Conservation (phyloP, 2,113 vertebrate species). For the Rhabdornis inornatus region DNA sequence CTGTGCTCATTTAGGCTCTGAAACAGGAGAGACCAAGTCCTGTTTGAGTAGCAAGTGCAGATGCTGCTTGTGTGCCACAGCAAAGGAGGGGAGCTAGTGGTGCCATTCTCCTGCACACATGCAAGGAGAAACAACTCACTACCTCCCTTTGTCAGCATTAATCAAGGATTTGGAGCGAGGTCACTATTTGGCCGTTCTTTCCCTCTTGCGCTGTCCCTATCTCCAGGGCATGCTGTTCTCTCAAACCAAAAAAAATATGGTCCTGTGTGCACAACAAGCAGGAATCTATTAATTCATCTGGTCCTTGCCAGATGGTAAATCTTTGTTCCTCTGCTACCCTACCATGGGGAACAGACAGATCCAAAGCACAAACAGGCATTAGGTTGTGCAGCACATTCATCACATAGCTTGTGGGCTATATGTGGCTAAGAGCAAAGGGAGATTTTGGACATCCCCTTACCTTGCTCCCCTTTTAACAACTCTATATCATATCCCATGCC, state of each 20-base stretch:
- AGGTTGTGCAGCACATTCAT: not conserved
- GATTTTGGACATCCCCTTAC: not conserved
- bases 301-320: not conserved
- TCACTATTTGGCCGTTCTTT: not conserved
- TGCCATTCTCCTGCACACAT: fast-evolving
- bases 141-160: not conserved
- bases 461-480: not conserved
- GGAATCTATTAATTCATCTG: not conserved
- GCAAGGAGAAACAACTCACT: not conserved
- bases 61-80: fast-evolving
- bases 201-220: not conserved
- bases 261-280: not conserved
- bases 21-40: not conserved
- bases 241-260: not conserved
- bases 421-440: not conserved
- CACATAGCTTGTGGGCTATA: fast-evolving
- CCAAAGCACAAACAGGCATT: not conserved
- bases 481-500: not conserved
- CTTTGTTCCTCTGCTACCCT: not conserved
- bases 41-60: fast-evolving
- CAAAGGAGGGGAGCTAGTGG: not conserved
- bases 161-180: not conserved
- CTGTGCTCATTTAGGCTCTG: not conserved
- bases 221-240: not conserved
- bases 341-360: not conserved